Evolutionary conservation across 37 sponge, comb jelly and placozoan genomes (phyloP), one percentile per base, ranked within the genome.

Genomic region (Beroe forskalii): DNA sequence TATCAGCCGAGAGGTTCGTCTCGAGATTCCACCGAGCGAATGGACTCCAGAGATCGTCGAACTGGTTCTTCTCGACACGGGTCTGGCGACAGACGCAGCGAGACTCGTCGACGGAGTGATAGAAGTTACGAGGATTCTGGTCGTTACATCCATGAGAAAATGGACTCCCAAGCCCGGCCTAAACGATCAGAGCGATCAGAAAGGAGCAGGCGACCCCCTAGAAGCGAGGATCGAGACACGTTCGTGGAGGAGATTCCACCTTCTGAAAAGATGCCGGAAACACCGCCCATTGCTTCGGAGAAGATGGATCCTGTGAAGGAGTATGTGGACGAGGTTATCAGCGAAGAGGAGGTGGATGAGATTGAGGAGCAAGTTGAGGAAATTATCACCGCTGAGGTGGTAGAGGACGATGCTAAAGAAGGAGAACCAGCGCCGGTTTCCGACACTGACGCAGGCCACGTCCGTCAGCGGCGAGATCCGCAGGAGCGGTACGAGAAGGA

Each of bases 401-500:
- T 32, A 36, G 19, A 3, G 4, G 32, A 17, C 4, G 19, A 9
- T 4, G 38, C 27, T 6, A 69, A 69, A 37, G 66, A 8, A 63
- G 72, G 8, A 32, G 37, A 33, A 31, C 38, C 19, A 28, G 72
- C 12, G 55, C 55, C 55, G 55, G 55, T 17, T 12, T 17, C 12
- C 55, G 55, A 48, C 6, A 48, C 55, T 12, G n/a, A n/a, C n/a
- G 66, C 20, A 20, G 2, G 66, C 2, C 32, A 69, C 17, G 72
- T 32, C 38, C 72, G 86, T 22, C 38, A 80, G 43, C 28, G 86
- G 27, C 28, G 86, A 25, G 55, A 80, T 25, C 86, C 86, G 1
- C n/a, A 30, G 3, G 86, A 80, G 30, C 44, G 55, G 48, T 80
- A 80, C 35, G 86, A 80, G 2, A 41, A 25, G 55, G 86, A 80